Conservation (phyloP, 2,888 invertebrate species). For the Chloroclysta siterata region DNA sequence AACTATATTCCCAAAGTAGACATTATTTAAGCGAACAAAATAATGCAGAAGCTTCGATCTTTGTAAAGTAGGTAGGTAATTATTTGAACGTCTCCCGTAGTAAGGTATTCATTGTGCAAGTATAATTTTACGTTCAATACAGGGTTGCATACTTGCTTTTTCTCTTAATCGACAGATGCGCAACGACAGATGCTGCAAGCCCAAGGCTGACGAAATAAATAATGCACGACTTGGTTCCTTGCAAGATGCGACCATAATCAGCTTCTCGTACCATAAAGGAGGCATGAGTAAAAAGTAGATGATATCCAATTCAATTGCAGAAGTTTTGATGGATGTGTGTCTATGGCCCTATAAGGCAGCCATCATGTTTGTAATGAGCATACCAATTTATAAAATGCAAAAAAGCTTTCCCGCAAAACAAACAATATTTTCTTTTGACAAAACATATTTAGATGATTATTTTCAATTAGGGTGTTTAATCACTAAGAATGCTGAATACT, state of each 20-base stretch:
- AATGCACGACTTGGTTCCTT: constrained; percentile 34
- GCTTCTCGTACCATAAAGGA: constrained; percentile 50
- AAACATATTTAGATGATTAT: too few relatives aligned
- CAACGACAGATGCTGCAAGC: constrained; percentile 56
- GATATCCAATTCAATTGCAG: constrained; percentile 5
- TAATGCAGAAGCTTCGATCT: constrained; percentile 4
- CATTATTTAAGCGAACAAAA: not conserved
- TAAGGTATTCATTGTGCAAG: constrained; percentile 28
- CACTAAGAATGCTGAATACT: too few relatives aligned
- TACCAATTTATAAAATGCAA: too few relatives aligned
- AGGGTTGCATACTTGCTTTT: constrained; percentile 38
- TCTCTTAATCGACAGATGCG: constrained; percentile 53
- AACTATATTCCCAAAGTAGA: not conserved
- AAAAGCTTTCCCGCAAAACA: too few relatives aligned
- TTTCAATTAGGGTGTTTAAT: too few relatives aligned
- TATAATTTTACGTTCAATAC: constrained; percentile 33
- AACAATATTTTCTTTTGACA: too few relatives aligned
- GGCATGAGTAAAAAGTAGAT: constrained; percentile 64
- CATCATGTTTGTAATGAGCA: too few relatives aligned
- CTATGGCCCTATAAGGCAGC: not conserved
- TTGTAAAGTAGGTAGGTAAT: not conserved
- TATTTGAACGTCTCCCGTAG: not conserved
- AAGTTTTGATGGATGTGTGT: constrained; percentile 5
- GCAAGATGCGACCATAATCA: constrained; percentile 24
- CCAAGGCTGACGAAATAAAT: constrained; percentile 43